Evolutionary conservation across 1,140 invertebrate genomes (phyloP).

Genomic region (Drosophila takahashii): DNA sequence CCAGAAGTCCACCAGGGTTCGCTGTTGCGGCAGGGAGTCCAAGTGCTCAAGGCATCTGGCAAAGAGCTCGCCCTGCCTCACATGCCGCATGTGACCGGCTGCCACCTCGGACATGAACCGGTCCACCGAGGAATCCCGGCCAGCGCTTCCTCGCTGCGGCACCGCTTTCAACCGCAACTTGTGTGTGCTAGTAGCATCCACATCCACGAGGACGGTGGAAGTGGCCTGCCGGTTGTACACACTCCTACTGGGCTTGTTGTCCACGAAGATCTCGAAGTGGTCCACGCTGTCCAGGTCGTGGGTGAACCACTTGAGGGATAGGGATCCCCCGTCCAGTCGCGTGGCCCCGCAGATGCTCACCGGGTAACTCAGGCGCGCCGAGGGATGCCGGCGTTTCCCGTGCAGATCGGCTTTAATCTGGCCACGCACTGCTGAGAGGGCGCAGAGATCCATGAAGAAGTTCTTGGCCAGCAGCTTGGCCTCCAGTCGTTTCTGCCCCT

Average conservation of each 20-base stretch:
- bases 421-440: conserved; percentile 33
- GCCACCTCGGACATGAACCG: conserved; percentile 42
- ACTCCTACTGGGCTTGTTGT: conserved; percentile 22
- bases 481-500: conserved; percentile 47
- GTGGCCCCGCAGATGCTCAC: conserved; percentile 38
- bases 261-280: conserved; percentile 61
- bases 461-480: conserved; percentile 58
- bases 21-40: conserved; percentile 14
- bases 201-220: conserved; percentile 49
- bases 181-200: conserved; percentile 40
- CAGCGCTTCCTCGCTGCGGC: conserved; percentile 10
- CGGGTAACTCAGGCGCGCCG: conserved; percentile 39
- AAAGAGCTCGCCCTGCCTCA: conserved; percentile 39
- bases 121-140: conserved; percentile 29
- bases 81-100: conserved; percentile 30
- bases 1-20: conserved; percentile 56
- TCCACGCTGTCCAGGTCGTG: conserved; percentile 50
- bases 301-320: conserved; percentile 50
- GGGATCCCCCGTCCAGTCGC: conserved; percentile 28
- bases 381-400: conserved; percentile 15
- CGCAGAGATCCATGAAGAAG: conserved; percentile 64
- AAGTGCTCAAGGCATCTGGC: conserved; percentile 19
- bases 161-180: conserved; percentile 41
- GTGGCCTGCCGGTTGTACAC: conserved; percentile 36
- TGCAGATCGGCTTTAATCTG: conserved; percentile 21